A percentile compares a stretch with the other conserved stretches of the same genome.
Conservation (phyloP, 2,888 invertebrate species). For the Ceratothoa steindachneri region DNA sequence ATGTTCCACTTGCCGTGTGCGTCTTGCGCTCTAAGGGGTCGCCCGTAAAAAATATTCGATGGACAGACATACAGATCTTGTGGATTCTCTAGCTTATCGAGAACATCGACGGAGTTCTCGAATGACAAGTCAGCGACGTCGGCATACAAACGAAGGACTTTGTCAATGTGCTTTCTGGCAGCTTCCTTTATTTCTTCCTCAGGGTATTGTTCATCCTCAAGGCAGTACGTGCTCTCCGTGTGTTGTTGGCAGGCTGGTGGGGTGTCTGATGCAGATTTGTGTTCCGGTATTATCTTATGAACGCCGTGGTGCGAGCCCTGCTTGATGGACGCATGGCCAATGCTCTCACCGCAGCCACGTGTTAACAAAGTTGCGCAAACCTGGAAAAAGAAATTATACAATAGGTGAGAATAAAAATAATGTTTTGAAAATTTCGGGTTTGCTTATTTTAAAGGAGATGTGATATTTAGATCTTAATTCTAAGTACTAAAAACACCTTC, state of each 20-base stretch:
- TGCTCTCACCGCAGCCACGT: too few relatives aligned
- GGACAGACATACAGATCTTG: slow-evolving; percentile 48
- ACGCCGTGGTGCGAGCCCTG: too few relatives aligned
- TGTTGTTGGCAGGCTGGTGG: slow-evolving; percentile 47
- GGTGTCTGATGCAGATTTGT: too few relatives aligned
- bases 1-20: slow-evolving; percentile 49
- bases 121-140: slow-evolving; percentile 44
- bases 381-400: too few relatives aligned
- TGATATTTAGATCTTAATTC: too few relatives aligned
- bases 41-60: slow-evolving; percentile 48
- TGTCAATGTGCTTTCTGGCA: slow-evolving; percentile 10
- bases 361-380: too few relatives aligned
- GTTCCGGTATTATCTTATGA: too few relatives aligned
- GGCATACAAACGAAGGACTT: slow-evolving; percentile 26
- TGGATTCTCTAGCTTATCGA: neutral
- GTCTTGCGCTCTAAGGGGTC: slow-evolving; percentile 49
- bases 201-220: slow-evolving; percentile 33
- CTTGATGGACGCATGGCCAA: too few relatives aligned
- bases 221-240: slow-evolving; percentile 40
- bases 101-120: slow-evolving; percentile 44
- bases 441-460: too few relatives aligned
- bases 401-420: too few relatives aligned
- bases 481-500: too few relatives aligned
- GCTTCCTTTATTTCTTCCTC: slow-evolving; percentile 23
- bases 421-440: too few relatives aligned